Base-by-base conservation (phyloP, 2,888 invertebrate genomes). In the Thera obeliscata region DNA sequence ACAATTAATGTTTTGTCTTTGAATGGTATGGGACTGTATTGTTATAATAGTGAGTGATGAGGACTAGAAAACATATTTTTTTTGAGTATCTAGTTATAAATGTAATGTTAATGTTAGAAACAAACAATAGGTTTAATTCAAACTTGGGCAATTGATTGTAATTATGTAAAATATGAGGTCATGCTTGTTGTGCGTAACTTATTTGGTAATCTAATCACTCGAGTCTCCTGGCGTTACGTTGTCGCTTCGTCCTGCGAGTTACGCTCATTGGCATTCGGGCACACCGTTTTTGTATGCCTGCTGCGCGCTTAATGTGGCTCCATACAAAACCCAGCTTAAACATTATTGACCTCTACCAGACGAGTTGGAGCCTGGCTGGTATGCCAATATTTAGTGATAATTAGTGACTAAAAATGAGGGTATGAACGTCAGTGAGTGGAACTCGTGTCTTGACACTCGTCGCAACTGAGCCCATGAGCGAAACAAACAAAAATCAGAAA, bases 51-150 rank as follows among this genome's bases (percentile, higher is more conserved):
- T 63, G 66, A 69, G 52, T 69, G 65, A 65, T 41, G 61, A 69
- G 62, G 58, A 66, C 62, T 71, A 71, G 67, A 60, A 66, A 54
- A 68, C 70, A 66, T 69, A 64, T 66, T 71, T 69, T 66, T 61
- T 71, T 69, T 67, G 49, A 70, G 61, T 67, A 66, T 66, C 57
- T 73, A 71, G 71, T 59, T 68, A 64, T 73, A 71, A 70, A 66
- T 66, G 63, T 69, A 69, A 67, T 68, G 68, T 73, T 71, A 71
- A 59, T 71, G 68, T 69, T 73, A 73, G 71, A 61, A 73, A 67
- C 67, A 66, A 71, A 69, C 64, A 64, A 73, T 73, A 73, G 69
- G 62, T 52, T 71, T 66, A 61, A 69, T 64, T 60, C 57, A 64
- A 64, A 69, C 67, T 73, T 73, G 67, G 67, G 67, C 67, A 68